phyloP scores from a whole-genome alignment of 2,888 invertebrate species.

The Leptinotarsa juncta region DNA sequence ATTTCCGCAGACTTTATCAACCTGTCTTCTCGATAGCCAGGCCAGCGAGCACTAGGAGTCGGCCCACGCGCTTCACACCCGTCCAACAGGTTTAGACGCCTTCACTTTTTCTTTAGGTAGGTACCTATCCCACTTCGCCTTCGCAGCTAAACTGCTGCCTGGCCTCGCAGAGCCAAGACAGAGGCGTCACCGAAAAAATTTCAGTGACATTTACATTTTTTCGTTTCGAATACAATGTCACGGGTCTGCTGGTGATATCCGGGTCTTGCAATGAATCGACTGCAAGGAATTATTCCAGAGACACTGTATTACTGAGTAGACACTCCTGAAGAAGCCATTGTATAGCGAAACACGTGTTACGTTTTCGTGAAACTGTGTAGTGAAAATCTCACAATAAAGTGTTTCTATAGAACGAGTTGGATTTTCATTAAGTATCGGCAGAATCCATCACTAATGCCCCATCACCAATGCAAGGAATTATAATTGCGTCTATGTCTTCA shows the following conservation, averaged over 20 bases:
- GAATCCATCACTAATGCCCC: too few relatives aligned
- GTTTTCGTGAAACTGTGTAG: too few relatives aligned
- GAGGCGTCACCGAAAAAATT: constrained; percentile 38
- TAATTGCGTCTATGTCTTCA: too few relatives aligned
- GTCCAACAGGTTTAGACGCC: constrained; percentile 68
- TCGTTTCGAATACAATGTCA: not conserved
- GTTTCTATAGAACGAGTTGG: too few relatives aligned
- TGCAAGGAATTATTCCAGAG: not conserved
- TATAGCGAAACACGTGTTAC: too few relatives aligned
- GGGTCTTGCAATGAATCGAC: not conserved
- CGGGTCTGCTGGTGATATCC: not conserved
- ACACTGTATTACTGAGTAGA: too few relatives aligned
- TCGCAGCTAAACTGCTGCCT: constrained; percentile 43
- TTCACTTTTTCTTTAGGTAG: constrained; percentile 63
- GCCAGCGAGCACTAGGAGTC: constrained; percentile 60
- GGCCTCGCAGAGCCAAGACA: constrained; percentile 42
- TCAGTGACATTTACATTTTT: constrained; percentile 20
- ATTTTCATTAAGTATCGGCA: too few relatives aligned
- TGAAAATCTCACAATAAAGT: too few relatives aligned
- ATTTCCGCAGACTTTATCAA: constrained; percentile 53
- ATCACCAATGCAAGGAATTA: too few relatives aligned
- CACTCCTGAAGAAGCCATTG: too few relatives aligned
- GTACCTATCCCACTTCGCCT: constrained; percentile 44
- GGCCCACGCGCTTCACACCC: constrained; percentile 65
- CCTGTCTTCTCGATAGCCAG: constrained; percentile 51